Conservation (phyloP, 2,888 invertebrate genomes). For the Drosophila diplacantha region DNA sequence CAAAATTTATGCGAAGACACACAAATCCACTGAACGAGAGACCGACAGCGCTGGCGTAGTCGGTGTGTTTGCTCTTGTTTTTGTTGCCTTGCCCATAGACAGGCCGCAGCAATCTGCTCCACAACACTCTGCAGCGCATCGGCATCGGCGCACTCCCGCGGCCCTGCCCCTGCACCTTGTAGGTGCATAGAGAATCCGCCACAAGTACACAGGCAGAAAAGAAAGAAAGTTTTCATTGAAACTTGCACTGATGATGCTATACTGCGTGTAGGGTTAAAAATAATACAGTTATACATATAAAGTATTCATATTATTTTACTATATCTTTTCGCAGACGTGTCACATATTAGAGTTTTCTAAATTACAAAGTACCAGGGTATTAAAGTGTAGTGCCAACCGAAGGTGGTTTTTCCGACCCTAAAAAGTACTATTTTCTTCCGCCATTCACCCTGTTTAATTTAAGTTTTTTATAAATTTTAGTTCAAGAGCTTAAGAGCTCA, state of each 20-base stretch:
- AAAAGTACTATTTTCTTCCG: neutral
- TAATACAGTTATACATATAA: no score
- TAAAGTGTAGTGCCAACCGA: no score
- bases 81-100: constrained; percentile 35
- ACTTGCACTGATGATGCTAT: no score
- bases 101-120: constrained; percentile 29
- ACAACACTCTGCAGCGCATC: constrained; percentile 20
- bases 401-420: neutral
- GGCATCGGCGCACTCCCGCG: constrained; percentile 1
- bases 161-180: constrained; percentile 7
- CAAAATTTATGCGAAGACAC: constrained; percentile 77
- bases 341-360: no score
- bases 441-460: neutral
- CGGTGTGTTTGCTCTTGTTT: constrained; percentile 27
- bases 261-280: no score
- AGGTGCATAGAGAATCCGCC: constrained; percentile 43
- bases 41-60: constrained; percentile 56
- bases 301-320: no score
- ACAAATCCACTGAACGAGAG: constrained; percentile 76
- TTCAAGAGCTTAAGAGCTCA: no score
- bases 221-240: neutral
- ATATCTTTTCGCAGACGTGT: no score
- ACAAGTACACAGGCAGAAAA: constrained; percentile 9
- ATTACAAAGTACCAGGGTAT: no score
- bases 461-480: neutral